Evolutionary conservation across 92 coral and sea anemone species (phyloP).

Genomic region (Phenganax stokvisi): DNA sequence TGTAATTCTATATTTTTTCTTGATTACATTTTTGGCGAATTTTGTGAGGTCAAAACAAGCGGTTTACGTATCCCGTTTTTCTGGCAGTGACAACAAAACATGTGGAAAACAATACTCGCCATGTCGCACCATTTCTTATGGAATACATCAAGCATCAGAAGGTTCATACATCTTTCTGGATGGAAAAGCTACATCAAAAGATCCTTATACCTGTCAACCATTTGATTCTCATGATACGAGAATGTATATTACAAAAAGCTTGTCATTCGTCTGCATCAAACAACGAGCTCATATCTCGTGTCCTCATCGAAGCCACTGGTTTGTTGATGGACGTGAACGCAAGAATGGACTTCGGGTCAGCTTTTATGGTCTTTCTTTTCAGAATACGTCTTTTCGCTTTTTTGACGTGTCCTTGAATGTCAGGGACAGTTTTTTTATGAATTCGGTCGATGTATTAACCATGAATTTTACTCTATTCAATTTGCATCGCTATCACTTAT

Average conservation of each 20-base stretch:
- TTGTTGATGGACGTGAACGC: too few species aligned
- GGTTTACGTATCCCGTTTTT: neutral
- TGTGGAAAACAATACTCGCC: neutral
- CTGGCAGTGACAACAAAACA: neutral
- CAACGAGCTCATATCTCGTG: too few species aligned
- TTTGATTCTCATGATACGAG: neutral
- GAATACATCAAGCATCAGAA: neutral
- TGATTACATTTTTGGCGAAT: too few species aligned
- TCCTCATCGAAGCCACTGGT: too few species aligned
- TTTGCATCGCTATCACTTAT: neutral
- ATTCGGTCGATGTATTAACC: neutral
- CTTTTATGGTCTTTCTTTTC: too few species aligned
- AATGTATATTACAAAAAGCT: neutral
- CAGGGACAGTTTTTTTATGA: neutral
- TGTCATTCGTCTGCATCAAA: neutral
- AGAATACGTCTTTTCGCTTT: too few species aligned
- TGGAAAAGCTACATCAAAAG: neutral
- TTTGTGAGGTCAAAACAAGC: too few species aligned
- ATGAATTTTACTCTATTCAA: conserved; percentile 12
- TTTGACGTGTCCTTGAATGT: too few species aligned
- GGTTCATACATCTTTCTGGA: neutral
- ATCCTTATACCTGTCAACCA: neutral
- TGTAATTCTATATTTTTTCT: too few species aligned
- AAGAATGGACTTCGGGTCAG: too few species aligned
- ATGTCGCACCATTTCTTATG: neutral